These are phyloP conservation scores for Martes flavigula DNA, from an alignment of 2,797 vertebrate genomes.

Conservation along the genomic window DNA sequence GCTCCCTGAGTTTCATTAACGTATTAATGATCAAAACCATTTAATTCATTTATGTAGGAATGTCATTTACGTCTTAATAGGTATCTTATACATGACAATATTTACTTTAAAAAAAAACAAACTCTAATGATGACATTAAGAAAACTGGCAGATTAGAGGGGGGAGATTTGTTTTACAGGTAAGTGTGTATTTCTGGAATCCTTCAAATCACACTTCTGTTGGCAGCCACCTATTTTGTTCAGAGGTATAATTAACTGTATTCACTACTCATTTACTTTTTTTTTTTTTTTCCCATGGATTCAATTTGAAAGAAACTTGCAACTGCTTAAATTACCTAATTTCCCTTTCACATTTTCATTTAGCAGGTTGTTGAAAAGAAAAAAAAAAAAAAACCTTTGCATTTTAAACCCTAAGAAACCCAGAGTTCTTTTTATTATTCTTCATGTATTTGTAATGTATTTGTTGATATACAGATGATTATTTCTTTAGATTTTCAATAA, in stretches of 20 bases:
- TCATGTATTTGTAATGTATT: background rate
- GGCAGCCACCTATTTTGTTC: slow-evolving; percentile 36
- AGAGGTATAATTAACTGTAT: slow-evolving; percentile 39
- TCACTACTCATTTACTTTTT: slow-evolving; percentile 53
- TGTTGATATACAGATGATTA: background rate
- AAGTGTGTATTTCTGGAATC: slow-evolving; percentile 53
- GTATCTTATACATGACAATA: background rate
- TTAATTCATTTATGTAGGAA: slow-evolving; percentile 13
- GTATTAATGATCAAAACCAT: background rate
- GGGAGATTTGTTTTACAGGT: slow-evolving; percentile 22
- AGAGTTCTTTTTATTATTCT: background rate
- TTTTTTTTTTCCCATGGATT: background rate
- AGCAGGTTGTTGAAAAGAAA: slow-evolving; percentile 22
- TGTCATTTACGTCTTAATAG: slow-evolving; percentile 21
- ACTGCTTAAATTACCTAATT: slow-evolving; percentile 55
- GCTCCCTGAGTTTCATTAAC: background rate
- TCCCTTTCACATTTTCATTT: slow-evolving; percentile 54
- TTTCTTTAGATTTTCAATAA: background rate
- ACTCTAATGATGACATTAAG: slow-evolving; percentile 19
- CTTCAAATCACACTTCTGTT: slow-evolving; percentile 65
- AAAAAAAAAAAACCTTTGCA: background rate
- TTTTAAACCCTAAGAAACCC: background rate
- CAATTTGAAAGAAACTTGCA: slow-evolving; percentile 54
- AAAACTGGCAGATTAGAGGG: background rate
- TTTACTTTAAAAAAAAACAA: slow-evolving; percentile 2